Conservation (phyloP, 2,797 vertebrate species). For the Sebastes aleutianus region DNA sequence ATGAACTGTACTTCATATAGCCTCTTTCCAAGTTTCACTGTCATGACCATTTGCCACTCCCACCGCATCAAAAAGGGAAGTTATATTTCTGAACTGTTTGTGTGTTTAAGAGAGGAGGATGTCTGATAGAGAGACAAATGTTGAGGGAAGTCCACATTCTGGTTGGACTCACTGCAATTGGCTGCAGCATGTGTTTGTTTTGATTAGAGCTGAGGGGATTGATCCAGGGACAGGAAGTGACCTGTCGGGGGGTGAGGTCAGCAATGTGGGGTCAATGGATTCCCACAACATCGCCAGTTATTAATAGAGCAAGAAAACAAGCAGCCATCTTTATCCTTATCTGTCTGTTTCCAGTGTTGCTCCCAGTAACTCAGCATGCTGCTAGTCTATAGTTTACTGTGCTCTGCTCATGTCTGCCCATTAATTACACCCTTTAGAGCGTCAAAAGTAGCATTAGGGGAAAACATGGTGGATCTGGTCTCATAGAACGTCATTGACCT, state of each 20-base stretch:
- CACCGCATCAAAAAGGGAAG: not conserved
- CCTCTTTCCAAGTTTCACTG: not conserved
- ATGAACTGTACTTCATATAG: not conserved
- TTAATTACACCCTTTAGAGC: not conserved
- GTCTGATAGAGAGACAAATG: slow-evolving; percentile 13
- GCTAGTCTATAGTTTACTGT: not conserved
- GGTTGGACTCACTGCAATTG: not conserved
- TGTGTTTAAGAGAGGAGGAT: slow-evolving; percentile 16
- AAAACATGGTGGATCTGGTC: not conserved
- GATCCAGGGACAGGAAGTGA: slow-evolving; percentile 70
- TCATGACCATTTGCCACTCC: not conserved
- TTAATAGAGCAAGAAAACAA: slow-evolving; percentile 53
- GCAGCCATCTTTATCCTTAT: not conserved
- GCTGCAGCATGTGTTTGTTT: slow-evolving; percentile 62
- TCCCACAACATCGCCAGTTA: slow-evolving; percentile 67
- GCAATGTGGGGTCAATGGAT: slow-evolving; percentile 64
- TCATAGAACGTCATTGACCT: not conserved
- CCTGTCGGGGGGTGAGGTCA: slow-evolving; percentile 48
- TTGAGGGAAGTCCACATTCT: slow-evolving; percentile 13
- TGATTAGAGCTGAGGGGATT: slow-evolving; percentile 40
- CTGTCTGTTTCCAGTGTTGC: not conserved
- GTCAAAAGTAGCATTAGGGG: not conserved
- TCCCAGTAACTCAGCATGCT: not conserved
- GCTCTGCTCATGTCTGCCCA: not conserved
- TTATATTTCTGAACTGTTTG: slow-evolving; percentile 19